Percentiles rank a stretch among this genome's conserved stretches.
These are phyloP conservation scores for Corapipo altera DNA, from an alignment of 2,113 vertebrate species.

Conservation along the genomic window DNA sequence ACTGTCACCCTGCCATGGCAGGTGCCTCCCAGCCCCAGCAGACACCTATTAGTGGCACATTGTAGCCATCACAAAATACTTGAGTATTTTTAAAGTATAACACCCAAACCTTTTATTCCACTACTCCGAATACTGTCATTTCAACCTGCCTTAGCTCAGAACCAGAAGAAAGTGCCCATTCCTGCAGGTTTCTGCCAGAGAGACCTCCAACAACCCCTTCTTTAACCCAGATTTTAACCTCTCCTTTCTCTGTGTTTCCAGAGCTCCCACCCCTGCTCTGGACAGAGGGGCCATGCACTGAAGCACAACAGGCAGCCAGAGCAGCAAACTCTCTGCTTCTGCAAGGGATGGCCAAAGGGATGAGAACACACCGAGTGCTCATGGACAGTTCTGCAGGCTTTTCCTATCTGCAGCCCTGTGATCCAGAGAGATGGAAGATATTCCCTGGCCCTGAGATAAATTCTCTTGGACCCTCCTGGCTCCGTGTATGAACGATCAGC, in stretches of 20 bases:
- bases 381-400: rapidly evolving
- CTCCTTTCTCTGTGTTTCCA: background rate
- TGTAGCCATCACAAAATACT: background rate
- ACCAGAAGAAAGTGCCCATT: background rate
- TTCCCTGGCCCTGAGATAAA: background rate
- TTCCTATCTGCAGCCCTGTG: background rate
- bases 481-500: background rate
- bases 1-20: background rate
- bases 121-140: background rate
- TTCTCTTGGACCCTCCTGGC: background rate
- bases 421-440: background rate
- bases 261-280: background rate
- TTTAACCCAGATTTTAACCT: background rate
- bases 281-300: background rate
- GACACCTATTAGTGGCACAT: background rate
- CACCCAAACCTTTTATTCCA: background rate
- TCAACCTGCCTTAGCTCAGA: background rate
- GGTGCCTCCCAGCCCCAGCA: background rate
- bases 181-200: background rate
- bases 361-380: background rate
- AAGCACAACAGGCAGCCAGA: rapidly evolving
- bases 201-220: background rate
- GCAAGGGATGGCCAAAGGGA: background rate
- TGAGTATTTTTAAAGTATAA: background rate
- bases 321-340: background rate